Evolutionary conservation across 2,888 invertebrate species (phyloP), one percentile per base, ranked within the genome.

Genomic region (Stramonita haemastoma): DNA sequence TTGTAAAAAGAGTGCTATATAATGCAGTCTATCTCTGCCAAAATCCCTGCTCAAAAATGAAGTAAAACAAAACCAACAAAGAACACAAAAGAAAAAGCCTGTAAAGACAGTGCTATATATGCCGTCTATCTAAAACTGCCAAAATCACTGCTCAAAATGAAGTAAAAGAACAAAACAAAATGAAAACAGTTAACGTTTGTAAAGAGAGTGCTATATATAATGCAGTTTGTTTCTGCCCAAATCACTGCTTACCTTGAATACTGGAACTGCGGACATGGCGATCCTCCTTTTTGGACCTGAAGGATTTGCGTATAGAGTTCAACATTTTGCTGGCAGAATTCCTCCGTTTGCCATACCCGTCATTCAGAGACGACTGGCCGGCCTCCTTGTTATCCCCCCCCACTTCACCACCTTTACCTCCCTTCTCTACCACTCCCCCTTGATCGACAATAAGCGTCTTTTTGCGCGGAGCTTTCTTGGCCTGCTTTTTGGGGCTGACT

Each of bases 381-480:
- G 73, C 32, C n/a, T 79, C 32, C 81, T 85, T 81, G 19, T 57
- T 32, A n/a, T 89, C 87, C n/a, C 79, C 22, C 19, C 81, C 22
- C 4, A 70, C 79, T 85, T 73, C 56, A 34, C 22, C 1, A n/a
- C 8, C 2, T 57, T 77, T 88, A 60, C 83, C 87, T 66, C 66
- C 73, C 29, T 57, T 79, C 6, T 81, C 81, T 87, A 34, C 87
- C 46, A 87, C 66, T 32, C 60, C n/a, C 46, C 79, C 70, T 79
- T 73, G 87, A 11, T 85, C 84, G 60, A 77, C 83, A 46, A n/a
- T n/a, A 26, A 70, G 86, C 70, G 86, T 60, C 46, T 90, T 87
- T 46, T 89, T 91, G 36, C 85, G 57, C 13, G 34, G 70, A 17
- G 56, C 46, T 29, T 85, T 88, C 83, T 57, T 90, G 1, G 46